These are phyloP conservation scores for Pseudococcus longispinus DNA, from an alignment of 2,888 invertebrate genomes.

Conservation along the genomic window DNA sequence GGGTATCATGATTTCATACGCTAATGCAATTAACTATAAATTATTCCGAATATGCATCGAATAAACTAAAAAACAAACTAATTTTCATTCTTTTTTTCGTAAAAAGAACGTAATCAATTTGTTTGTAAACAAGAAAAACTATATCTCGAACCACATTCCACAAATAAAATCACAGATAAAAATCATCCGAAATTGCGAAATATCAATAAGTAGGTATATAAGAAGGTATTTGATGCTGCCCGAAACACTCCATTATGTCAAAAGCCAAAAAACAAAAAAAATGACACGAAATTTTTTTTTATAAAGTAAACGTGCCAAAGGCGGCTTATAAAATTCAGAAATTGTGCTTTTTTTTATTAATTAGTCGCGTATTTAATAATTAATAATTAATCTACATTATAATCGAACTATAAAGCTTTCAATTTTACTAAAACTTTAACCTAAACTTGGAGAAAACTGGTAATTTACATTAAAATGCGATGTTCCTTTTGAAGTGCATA, in stretches of 20 bases:
- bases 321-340: not conserved
- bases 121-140: slow-evolving; percentile 50
- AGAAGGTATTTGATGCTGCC: not conserved
- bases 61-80: slow-evolving; percentile 6
- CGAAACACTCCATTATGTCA: not conserved
- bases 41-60: too few relatives aligned
- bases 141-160: not conserved
- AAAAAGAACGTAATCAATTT: slow-evolving; percentile 53
- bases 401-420: not conserved
- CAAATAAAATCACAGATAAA: not conserved
- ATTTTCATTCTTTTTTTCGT: not conserved
- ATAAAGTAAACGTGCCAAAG: not conserved
- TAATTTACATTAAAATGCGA: not conserved
- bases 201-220: not conserved
- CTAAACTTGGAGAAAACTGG: not conserved
- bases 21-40: not conserved
- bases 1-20: not conserved
- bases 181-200: too few relatives aligned
- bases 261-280: not conserved
- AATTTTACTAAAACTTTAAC: not conserved
- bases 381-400: not conserved
- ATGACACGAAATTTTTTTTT: not conserved
- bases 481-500: not conserved
- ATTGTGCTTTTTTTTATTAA: not conserved
- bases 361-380: not conserved